A percentile compares a stretch with the other conserved stretches of the same genome.
phyloP scores from a whole-genome alignment of 35 echinoderm and acorn worm genomes.

The Apostichopus parvimensis region DNA sequence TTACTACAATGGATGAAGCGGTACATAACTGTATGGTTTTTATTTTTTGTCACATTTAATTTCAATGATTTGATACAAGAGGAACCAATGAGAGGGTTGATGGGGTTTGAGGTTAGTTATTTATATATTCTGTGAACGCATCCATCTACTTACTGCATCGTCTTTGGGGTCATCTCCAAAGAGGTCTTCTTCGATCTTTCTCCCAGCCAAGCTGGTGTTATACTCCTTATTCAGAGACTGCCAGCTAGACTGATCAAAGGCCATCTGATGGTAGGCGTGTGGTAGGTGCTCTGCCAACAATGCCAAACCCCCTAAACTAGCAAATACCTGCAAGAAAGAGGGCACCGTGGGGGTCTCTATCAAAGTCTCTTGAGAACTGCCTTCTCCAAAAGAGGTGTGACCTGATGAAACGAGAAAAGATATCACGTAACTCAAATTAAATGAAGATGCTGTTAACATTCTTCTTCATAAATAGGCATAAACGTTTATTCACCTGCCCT shows the following conservation, averaged over 20 bases:
- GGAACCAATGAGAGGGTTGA: too few species aligned
- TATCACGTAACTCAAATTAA: too few species aligned
- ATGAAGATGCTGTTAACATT: too few species aligned
- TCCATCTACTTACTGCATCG: not conserved
- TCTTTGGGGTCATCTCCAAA: conserved; percentile 54
- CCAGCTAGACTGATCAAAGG: conserved; percentile 48
- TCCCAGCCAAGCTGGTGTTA: conserved; percentile 3
- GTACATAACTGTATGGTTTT: too few species aligned
- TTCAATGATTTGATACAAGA: too few species aligned
- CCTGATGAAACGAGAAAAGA: not conserved
- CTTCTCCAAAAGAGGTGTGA: not conserved
- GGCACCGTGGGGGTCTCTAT: conserved; percentile 81
- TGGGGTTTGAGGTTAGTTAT: too few species aligned
- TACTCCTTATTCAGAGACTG: conserved; percentile 38
- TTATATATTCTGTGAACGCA: too few species aligned
- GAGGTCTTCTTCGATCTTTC: conserved; percentile 43
- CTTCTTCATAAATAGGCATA: too few species aligned
- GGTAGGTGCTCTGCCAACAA: conserved; percentile 97
- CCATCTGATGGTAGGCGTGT: conserved; percentile 52
- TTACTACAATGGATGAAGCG: too few species aligned
- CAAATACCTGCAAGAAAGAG: conserved; percentile 97
- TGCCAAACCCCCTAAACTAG: conserved; percentile 88
- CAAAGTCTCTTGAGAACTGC: conserved; percentile 57
- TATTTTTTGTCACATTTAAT: too few species aligned
- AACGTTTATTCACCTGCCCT: too few species aligned